Evolutionary conservation across 2,797 vertebrate genomes (phyloP).

Genomic region (Scolopax bukidnonensis): DNA sequence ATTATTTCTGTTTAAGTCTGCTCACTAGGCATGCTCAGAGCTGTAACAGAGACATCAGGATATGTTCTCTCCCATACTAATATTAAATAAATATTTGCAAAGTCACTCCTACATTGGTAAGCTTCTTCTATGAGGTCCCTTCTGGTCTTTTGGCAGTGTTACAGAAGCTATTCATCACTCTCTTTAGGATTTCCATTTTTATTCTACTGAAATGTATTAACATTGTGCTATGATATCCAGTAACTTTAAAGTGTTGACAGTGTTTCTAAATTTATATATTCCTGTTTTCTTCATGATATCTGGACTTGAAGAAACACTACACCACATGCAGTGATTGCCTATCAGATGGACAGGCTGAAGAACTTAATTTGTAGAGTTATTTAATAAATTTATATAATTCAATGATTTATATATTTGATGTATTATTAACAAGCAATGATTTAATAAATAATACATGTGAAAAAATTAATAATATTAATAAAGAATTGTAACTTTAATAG

Average conservation of each 20-base stretch:
- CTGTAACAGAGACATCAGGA: not conserved
- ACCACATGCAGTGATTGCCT: not conserved
- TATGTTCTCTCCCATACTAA: conserved; percentile 4
- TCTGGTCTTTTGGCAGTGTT: conserved; percentile 54
- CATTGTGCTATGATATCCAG: not conserved
- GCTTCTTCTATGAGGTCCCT: conserved; percentile 26
- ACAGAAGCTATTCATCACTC: conserved; percentile 39
- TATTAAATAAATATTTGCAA: conserved; percentile 67
- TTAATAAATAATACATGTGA: not conserved
- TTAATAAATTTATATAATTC: not conserved
- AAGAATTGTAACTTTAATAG: no score
- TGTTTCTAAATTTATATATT: conserved; percentile 34
- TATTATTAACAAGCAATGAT: not conserved
- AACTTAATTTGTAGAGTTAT: not conserved
- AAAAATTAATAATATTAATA: not conserved
- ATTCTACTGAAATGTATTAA: conserved; percentile 21
- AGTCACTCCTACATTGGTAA: conserved; percentile 43
- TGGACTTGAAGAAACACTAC: not conserved
- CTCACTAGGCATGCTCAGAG: not conserved
- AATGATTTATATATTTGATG: not conserved
- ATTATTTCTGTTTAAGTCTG: not conserved
- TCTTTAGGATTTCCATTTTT: conserved; percentile 34
- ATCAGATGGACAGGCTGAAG: not conserved
- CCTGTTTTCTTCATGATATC: not conserved
- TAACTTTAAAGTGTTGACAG: conserved; percentile 30